These are phyloP conservation scores for Neodontobutis hainanensis DNA, from an alignment of 2,113 vertebrate genomes.

Conservation along the genomic window DNA sequence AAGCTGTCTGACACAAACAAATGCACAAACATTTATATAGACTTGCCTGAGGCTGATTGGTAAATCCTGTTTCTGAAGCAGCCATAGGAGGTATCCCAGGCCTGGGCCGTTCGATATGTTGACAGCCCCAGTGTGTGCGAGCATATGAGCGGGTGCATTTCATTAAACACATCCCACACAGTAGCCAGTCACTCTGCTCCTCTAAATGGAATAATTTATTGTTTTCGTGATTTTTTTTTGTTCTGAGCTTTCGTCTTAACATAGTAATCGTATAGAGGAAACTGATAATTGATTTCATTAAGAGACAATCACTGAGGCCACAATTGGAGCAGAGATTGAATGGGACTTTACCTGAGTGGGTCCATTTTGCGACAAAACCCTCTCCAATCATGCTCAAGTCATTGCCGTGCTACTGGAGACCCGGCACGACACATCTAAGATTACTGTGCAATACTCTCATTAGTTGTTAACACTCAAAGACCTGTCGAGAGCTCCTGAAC, in stretches of 20 bases:
- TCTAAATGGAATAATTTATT: constrained; percentile 65
- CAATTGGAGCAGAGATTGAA: constrained; percentile 46
- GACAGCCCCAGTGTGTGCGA: constrained; percentile 47
- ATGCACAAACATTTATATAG: constrained; percentile 54
- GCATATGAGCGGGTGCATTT: constrained; percentile 53
- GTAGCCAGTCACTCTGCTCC: constrained; percentile 44
- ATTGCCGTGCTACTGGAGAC: constrained; percentile 45
- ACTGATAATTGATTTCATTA: constrained; percentile 63
- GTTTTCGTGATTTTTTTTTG: constrained; percentile 47
- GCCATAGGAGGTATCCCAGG: constrained; percentile 54
- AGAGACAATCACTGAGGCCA: constrained; percentile 34
- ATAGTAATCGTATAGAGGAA: constrained; percentile 29
- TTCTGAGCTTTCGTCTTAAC: constrained; percentile 22
- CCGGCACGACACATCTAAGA: constrained; percentile 57
- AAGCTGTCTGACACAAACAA: constrained; percentile 48
- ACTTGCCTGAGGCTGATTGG: constrained; percentile 65
- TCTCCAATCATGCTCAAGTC: constrained; percentile 64
- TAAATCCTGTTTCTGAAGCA: constrained; percentile 63
- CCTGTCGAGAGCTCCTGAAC: constrained; percentile 72
- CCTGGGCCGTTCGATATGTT: constrained; percentile 64
- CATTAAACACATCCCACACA: constrained; percentile 65
- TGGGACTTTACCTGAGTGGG: constrained; percentile 68
- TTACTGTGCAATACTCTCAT: constrained; percentile 69
- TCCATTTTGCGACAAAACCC: constrained; percentile 74
- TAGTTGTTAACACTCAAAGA: constrained; percentile 68